A percentile compares a stretch with the other conserved stretches of the same genome.
Conservation (phyloP, 2,888 invertebrate species). For the Clitarchus hookeri region DNA sequence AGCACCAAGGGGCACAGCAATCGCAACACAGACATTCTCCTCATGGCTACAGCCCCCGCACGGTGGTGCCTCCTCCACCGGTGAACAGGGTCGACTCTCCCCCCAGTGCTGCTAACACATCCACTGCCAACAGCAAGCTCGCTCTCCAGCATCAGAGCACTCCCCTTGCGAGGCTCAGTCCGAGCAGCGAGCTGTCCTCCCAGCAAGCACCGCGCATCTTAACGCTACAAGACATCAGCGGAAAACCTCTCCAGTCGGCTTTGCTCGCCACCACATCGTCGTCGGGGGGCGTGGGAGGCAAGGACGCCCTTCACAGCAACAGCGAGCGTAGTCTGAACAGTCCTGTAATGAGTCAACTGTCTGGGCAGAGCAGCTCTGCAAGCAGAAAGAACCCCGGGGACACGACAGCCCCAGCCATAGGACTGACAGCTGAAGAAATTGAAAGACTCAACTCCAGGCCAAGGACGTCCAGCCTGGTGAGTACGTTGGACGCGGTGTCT, state of each 20-base stretch:
- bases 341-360: constrained; percentile 89
- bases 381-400: constrained; percentile 46
- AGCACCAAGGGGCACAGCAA: constrained; percentile 68
- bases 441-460: constrained; percentile 87
- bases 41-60: constrained; percentile 60
- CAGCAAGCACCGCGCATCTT: constrained; percentile 88
- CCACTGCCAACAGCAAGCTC: constrained; percentile 44
- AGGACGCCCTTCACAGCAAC: constrained; percentile 87
- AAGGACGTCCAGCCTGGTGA: constrained; percentile 86
- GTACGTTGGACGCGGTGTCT: constrained; percentile 91
- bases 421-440: constrained; percentile 91
- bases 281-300: constrained; percentile 84
- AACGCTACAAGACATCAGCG: constrained; percentile 92
- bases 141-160: constrained; percentile 78
- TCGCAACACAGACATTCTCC: constrained; percentile 79
- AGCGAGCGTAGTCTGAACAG: constrained; percentile 91
- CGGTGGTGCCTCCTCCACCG: constrained; percentile 50
- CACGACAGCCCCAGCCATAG: constrained; percentile 63
- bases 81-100: constrained; percentile 50
- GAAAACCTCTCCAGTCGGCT: constrained; percentile 88
- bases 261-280: constrained; percentile 87
- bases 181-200: constrained; percentile 88
- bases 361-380: constrained; percentile 71
- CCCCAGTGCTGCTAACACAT: constrained; percentile 43
- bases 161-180: constrained; percentile 86